Base-by-base conservation (phyloP, 2,113 vertebrate genomes). In the Narcine bancroftii region DNA sequence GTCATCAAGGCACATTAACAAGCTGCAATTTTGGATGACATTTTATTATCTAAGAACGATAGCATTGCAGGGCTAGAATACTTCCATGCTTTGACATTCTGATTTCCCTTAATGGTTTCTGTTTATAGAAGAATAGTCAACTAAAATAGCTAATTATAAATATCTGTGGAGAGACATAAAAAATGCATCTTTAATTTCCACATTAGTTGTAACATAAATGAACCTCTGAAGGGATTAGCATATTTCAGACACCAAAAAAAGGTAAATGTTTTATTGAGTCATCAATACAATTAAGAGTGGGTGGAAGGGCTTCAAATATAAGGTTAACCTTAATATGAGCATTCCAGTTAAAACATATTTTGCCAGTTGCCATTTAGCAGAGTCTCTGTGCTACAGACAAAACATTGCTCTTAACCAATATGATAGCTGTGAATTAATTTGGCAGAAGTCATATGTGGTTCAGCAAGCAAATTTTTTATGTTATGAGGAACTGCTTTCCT, bases 101-200 rank as follows among this genome's bases (percentile, higher is more conserved):
- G 89, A 91, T 91, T 60, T 91, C 63, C 65, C 65, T 69, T 71
- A 91, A 69, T 91, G 89, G 63, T 91, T 33, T 91, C 89, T 71
- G 65, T 91, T 91, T 91, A 36, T 33, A 45, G 69, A 91, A 89
- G 85, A 65, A 89, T 60, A 89, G 87, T 69, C 87, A 89, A 45
- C 39, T 69, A n/a, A 89, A 66, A 36, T 29, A 39, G 9, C 39
- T 89, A 42, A 19, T 89, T 89, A 39, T 66, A 89, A 69, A 17
- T 91, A 65, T 91, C 63, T 65, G 39, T 17, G 89, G 42, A 91
- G 69, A 71, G 65, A 69, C 65, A 45, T 33, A 63, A 60, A 26
- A 87, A 60, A 87, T 87, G 81, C 81, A 60, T 60, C 81, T 87
- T 60, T 60, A 87, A 36, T 21, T 87, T 87, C n/a, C 65, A 69